Evolutionary conservation across 2,797 vertebrate species (phyloP).

Genomic region (Phrynocephalus guinanensis): DNA sequence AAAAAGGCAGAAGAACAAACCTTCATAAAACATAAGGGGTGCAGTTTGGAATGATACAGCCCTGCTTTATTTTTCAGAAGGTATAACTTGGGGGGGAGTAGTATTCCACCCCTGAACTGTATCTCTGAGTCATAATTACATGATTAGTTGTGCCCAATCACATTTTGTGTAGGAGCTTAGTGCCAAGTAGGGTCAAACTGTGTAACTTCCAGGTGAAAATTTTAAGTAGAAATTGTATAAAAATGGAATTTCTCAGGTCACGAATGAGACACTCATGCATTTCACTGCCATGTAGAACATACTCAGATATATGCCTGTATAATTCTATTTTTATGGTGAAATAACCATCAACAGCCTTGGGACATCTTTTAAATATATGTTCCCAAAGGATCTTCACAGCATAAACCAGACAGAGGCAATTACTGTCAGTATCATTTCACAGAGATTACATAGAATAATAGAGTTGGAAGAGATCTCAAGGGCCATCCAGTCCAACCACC

Average conservation of each 20-base stretch:
- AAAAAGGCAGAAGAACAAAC: constrained; percentile 70
- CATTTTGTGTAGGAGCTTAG: not conserved
- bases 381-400: not conserved
- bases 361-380: not conserved
- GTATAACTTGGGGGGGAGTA: constrained; percentile 40
- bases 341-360: not conserved
- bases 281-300: not conserved
- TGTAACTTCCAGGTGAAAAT: not conserved
- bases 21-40: constrained; percentile 60
- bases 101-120: constrained; percentile 25
- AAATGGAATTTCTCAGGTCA: not conserved
- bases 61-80: constrained; percentile 51
- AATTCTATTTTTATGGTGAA: not conserved
- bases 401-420: not conserved
- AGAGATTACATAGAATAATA: not conserved
- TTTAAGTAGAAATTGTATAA: not conserved
- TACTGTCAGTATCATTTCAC: not conserved
- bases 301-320: not conserved
- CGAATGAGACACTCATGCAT: not conserved
- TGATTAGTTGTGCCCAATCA: not conserved
- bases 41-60: constrained; percentile 4
- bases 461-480: no score
- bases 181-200: not conserved
- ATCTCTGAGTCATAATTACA: not conserved
- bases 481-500: no score